Base-by-base conservation (phyloP, 2,888 invertebrate genomes). In the Hemicrepidius hirtus region DNA sequence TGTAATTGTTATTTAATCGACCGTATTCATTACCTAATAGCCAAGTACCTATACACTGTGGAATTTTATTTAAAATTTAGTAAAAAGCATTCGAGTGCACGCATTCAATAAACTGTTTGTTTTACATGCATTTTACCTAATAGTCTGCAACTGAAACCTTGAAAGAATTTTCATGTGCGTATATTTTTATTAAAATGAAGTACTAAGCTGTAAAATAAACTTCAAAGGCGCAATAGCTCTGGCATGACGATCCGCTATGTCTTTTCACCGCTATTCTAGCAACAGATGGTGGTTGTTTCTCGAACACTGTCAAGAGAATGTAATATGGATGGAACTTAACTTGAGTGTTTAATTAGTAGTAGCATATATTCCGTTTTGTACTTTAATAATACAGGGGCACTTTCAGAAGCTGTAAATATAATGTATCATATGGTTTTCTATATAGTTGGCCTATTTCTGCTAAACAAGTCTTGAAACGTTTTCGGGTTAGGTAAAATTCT, bases 1-100 rank as follows among this genome's bases (percentile, higher is more conserved):
- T 1, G 28, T 55, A 55, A 55, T 55, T 55, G 55, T 55, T 55
- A 55, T 55, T 55, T 28, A 55, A 55, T 55, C 55, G 55, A 13
- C 1, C 20, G 21, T 12, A 24, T 50, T 50, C n/a, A 24, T 50
- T 50, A 50, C 24, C 24, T 24, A 50, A 18, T 13, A 44, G 44
- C 12, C n/a, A n/a, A n/a, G 24, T 24, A 32, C 4, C 32, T 9
- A 9, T 32, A 32, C 9, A 32, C 32, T 32, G 9, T 32, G 32
- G 32, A 32, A 32, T 9, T 32, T 32, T 32, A 32, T 32, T 32
- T 2, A 9, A 32, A 32, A 32, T 7, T 9, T 32, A 5, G 7
- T 32, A 9, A 9, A 32, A 32, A 32, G 3, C 32, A 32, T 1
- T 32, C 7, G 3, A 40, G 7, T 40, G 13, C 7, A n/a, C 40